phyloP scores from a whole-genome alignment of 2,888 invertebrate genomes.

The Cyclophora albipunctata region DNA sequence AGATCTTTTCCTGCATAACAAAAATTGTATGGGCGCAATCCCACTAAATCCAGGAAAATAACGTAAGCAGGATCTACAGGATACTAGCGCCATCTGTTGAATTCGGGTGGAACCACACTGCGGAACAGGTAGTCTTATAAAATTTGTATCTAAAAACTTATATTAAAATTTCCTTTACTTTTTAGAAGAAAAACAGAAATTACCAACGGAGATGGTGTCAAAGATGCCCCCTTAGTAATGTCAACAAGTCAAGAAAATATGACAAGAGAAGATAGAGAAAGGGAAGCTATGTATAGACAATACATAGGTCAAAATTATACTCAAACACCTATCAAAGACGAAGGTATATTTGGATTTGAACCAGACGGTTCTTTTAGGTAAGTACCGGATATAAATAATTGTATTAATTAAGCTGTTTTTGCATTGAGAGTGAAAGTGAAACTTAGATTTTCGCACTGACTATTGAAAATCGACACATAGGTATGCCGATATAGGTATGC shows the following conservation, averaged over 20 bases:
- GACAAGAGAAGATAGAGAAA: conserved; percentile 63
- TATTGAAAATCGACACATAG: no score
- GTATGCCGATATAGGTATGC: no score
- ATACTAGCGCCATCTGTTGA: no score
- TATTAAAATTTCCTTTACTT: conserved; percentile 4
- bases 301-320: conserved; percentile 67
- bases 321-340: conserved; percentile 76
- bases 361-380: conserved; percentile 72
- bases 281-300: conserved; percentile 59
- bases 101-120: no score
- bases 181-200: conserved; percentile 66
- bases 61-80: no score
- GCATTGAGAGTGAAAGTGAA: no score
- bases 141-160: background rate
- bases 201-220: conserved; percentile 58
- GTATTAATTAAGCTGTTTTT: background rate
- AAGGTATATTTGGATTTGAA: conserved; percentile 74
- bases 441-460: no score
- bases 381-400: conserved; percentile 3
- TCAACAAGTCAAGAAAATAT: conserved; percentile 80
- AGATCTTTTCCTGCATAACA: no score
- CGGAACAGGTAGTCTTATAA: no score
- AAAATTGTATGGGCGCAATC: no score
- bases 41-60: no score
- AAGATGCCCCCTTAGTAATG: conserved; percentile 67